These are phyloP conservation scores for Periplaneta americana DNA, from an alignment of 1,140 invertebrate species.

Conservation along the genomic window DNA sequence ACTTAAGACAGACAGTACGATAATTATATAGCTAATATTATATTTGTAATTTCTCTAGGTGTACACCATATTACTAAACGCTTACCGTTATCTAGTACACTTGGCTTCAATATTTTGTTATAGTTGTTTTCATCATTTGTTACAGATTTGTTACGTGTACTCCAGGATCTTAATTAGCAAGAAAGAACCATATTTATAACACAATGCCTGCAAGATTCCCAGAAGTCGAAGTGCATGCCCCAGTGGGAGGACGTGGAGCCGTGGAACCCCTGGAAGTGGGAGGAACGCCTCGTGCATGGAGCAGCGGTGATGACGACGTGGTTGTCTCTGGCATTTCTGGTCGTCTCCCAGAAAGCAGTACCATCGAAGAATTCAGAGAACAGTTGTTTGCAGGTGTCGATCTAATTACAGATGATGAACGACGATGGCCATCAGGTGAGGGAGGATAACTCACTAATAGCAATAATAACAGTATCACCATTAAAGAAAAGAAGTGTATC, in stretches of 20 bases:
- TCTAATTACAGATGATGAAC: slow-evolving; percentile 80
- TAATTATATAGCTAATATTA: too few relatives aligned
- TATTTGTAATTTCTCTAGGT: too few relatives aligned
- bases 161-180: background rate
- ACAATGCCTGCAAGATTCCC: slow-evolving; percentile 56
- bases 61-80: too few relatives aligned
- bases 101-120: too few relatives aligned
- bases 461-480: background rate
- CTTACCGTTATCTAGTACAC: too few relatives aligned
- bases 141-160: background rate
- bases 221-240: slow-evolving; percentile 30
- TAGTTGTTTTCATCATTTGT: too few relatives aligned
- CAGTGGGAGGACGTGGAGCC: slow-evolving; percentile 1
- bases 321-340: slow-evolving; percentile 88
- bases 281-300: background rate
- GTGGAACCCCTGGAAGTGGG: slow-evolving; percentile 8
- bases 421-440: slow-evolving; percentile 67
- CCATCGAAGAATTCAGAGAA: slow-evolving; percentile 83
- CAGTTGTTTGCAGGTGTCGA: slow-evolving; percentile 81
- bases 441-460: background rate
- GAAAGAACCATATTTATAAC: background rate
- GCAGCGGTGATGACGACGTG: slow-evolving; percentile 58
- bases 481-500: background rate
- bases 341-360: slow-evolving; percentile 80
- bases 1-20: too few relatives aligned